Conservation (phyloP, 2,797 vertebrate genomes). For the Florisuga fusca region DNA sequence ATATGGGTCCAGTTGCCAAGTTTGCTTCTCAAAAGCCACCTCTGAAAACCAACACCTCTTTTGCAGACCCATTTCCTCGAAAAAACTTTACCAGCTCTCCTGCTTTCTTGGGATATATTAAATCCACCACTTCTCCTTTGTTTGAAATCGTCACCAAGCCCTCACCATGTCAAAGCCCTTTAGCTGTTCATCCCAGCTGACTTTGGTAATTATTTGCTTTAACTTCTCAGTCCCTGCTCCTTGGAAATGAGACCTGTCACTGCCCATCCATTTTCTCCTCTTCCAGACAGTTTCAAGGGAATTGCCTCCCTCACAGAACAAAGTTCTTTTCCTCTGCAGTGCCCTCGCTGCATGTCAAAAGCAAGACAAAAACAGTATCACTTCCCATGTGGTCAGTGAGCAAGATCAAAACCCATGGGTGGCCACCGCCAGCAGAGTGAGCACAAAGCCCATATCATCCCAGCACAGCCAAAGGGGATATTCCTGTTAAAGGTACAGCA, state of each 20-base stretch:
- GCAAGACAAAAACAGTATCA: conserved; percentile 49
- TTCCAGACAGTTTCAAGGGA: background rate
- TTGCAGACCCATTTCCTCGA: background rate
- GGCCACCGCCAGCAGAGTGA: accelerated
- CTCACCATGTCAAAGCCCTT: background rate
- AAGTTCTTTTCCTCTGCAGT: conserved; percentile 29
- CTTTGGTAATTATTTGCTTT: background rate
- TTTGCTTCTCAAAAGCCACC: background rate
- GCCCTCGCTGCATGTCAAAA: background rate
- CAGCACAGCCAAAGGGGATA: background rate
- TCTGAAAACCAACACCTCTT: background rate
- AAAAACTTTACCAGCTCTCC: background rate
- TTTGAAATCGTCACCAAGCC: background rate
- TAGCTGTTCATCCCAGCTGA: background rate
- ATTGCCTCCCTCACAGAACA: background rate
- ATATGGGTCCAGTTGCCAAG: background rate
- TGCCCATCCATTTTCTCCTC: background rate
- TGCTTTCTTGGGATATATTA: background rate
- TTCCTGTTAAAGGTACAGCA: background rate
- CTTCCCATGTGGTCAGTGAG: conserved; percentile 20
- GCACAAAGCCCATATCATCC: background rate
- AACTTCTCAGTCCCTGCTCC: background rate
- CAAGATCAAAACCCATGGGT: background rate
- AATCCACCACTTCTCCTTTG: background rate
- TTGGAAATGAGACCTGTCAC: background rate